Evolutionary conservation across 2,797 vertebrate species (phyloP).

Genomic region (Oophaga sylvatica): DNA sequence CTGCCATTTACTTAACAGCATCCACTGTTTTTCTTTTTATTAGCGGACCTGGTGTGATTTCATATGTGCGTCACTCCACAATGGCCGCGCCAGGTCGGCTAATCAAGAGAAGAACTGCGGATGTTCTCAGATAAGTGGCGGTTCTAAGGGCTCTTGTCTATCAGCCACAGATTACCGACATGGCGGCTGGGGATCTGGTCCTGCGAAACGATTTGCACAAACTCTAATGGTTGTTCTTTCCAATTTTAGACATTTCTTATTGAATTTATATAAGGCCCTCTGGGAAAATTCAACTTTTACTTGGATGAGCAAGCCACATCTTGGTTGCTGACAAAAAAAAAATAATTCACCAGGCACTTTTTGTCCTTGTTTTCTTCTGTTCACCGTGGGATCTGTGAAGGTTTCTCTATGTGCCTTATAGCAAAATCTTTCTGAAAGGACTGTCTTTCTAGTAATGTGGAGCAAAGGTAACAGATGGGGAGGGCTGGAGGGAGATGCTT

Average conservation of each 20-base stretch:
- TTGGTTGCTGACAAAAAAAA: neutral
- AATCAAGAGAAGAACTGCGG: no score
- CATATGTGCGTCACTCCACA: no score
- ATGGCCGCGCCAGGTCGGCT: no score
- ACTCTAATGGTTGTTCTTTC: neutral
- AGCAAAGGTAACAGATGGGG: slow-evolving; percentile 58
- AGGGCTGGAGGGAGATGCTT: slow-evolving; percentile 28
- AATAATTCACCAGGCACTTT: slow-evolving; percentile 29
- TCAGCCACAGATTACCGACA: no score
- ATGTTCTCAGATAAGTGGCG: no score
- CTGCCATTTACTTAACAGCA: no score
- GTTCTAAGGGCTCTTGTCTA: no score
- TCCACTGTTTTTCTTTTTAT: no score
- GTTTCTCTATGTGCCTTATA: slow-evolving; percentile 44
- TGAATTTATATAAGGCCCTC: neutral
- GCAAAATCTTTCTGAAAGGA: slow-evolving; percentile 41
- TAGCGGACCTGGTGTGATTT: no score
- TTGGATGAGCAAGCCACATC: slow-evolving; percentile 11
- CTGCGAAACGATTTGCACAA: no score
- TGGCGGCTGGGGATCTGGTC: no score
- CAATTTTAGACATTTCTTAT: neutral
- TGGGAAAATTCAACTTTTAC: neutral
- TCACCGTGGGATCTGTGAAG: slow-evolving; percentile 42
- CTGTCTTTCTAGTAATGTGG: slow-evolving; percentile 46
- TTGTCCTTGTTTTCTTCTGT: slow-evolving; percentile 34